Percentiles rank a stretch among this genome's conserved stretches.
phyloP scores from a whole-genome alignment of 1,140 invertebrate species.

The Atta texana region DNA sequence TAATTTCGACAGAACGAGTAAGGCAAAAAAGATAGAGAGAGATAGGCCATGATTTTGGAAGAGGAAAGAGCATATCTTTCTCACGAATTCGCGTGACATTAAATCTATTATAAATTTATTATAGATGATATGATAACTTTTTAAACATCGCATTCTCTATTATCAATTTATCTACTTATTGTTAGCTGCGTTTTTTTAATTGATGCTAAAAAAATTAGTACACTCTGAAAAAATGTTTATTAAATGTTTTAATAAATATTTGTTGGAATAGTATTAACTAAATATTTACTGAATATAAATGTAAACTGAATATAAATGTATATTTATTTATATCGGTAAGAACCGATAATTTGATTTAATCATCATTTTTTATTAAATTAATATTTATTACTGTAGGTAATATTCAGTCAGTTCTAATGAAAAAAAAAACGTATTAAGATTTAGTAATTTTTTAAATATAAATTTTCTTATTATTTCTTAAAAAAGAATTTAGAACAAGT shows the following conservation, averaged over 20 bases:
- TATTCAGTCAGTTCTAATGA: too few relatives aligned
- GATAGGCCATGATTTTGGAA: neutral
- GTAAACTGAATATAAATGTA: too few relatives aligned
- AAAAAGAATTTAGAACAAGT: neutral
- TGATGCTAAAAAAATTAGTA: too few relatives aligned
- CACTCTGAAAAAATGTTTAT: neutral
- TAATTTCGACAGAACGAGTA: conserved; percentile 12
- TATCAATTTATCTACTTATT: neutral
- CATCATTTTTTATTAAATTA: too few relatives aligned
- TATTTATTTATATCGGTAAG: too few relatives aligned
- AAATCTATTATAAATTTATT: conserved; percentile 27
- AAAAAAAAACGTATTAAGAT: too few relatives aligned
- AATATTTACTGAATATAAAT: too few relatives aligned
- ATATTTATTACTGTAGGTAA: too few relatives aligned
- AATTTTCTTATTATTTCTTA: neutral
- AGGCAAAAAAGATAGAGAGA: neutral
- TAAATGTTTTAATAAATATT: too few relatives aligned
- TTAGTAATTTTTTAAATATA: too few relatives aligned
- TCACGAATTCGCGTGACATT: neutral
- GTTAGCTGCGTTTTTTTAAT: neutral
- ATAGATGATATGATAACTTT: neutral
- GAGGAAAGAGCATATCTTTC: neutral
- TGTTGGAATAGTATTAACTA: too few relatives aligned
- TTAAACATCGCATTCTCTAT: neutral
- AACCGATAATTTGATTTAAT: too few relatives aligned